phyloP scores from a whole-genome alignment of 2,113 vertebrate genomes.

The Platichthys stellatus region DNA sequence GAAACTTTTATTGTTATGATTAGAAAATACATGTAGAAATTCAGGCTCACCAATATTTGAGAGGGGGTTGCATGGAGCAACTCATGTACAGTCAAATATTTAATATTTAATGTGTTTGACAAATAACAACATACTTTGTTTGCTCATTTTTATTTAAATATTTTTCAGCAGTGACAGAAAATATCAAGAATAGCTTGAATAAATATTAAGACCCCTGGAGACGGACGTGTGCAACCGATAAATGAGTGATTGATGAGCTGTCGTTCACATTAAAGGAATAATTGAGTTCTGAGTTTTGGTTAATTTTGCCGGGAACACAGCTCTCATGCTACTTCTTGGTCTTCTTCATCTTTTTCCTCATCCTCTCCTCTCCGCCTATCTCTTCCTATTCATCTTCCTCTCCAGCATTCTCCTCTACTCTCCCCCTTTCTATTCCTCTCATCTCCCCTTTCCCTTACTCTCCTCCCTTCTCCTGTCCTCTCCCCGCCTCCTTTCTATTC shows the following conservation, averaged over 20 bases:
- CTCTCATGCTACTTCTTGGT: background rate
- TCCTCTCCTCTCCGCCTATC: background rate
- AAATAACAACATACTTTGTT: background rate
- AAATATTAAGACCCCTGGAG: background rate
- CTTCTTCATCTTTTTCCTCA: background rate
- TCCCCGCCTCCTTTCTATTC: too few relatives aligned
- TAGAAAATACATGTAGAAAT: too few relatives aligned
- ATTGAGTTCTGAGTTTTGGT: conserved; percentile 19
- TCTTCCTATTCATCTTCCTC: background rate
- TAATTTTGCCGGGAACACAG: background rate
- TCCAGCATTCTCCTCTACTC: background rate
- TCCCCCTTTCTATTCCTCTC: too few relatives aligned
- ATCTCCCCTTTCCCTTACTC: too few relatives aligned
- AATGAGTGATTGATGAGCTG: conserved; percentile 22
- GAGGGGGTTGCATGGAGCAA: too few relatives aligned
- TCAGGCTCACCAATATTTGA: too few relatives aligned
- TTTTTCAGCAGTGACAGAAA: conserved; percentile 15
- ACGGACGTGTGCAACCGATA: background rate
- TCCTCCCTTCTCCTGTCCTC: too few relatives aligned
- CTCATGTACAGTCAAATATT: background rate
- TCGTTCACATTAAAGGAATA: conserved; percentile 12
- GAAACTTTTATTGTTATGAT: too few relatives aligned
- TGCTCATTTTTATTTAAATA: conserved; percentile 24
- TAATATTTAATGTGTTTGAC: background rate
- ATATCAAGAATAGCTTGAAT: background rate